Evolutionary conservation across 1,140 invertebrate genomes (phyloP), one percentile per base, ranked within the genome.

Genomic region (Trichogramma pretiosum): DNA sequence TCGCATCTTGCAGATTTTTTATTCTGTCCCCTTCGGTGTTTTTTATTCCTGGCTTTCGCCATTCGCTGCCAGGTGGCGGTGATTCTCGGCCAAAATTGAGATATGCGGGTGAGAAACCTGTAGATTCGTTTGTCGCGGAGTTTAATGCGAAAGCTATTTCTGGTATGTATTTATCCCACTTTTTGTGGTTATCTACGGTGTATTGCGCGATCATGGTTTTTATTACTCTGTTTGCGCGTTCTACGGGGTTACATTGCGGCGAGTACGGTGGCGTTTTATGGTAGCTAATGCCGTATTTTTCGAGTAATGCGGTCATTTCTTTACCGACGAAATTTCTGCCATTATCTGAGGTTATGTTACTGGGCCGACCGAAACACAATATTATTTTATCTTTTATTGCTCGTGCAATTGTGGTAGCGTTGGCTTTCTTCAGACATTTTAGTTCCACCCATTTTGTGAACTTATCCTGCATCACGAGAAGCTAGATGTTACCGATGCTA

Each of bases 91-190:
- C 67, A 19, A 63, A 64, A 5, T 54, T 70, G 5, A 73, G 45
- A 37, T 64, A 63, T 8, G 70, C 65, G 0, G 73, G 68, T 0
- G 65, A 64, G 33, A 56, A 65, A 5, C 62, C 63, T 0, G 71
- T 74, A 1, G 60, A 52, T 11, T 58, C 48, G 49, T 66, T 46
- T 4, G 56, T 50, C 0, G 62, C 66, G 2, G 68, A 67, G 39
- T 74, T 73, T 46, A 68, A 61, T 0, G 69, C 68, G 42, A 69
- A 73, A 0, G 60, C 52, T 4, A 73, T 55, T 17, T 62, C 57
- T 1, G 59, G 53, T 2, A 74, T 46, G 19, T 62, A 7, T 13
- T 33, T 33, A 33, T 33, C 32, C 32, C 32, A 7, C 4, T 32
- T 11, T 24, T 42, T 39, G 26, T 50, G 35, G 13, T 45, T 32